Evolutionary conservation across 2,113 vertebrate species (phyloP).

Genomic region (Eonycteris spelaea): DNA sequence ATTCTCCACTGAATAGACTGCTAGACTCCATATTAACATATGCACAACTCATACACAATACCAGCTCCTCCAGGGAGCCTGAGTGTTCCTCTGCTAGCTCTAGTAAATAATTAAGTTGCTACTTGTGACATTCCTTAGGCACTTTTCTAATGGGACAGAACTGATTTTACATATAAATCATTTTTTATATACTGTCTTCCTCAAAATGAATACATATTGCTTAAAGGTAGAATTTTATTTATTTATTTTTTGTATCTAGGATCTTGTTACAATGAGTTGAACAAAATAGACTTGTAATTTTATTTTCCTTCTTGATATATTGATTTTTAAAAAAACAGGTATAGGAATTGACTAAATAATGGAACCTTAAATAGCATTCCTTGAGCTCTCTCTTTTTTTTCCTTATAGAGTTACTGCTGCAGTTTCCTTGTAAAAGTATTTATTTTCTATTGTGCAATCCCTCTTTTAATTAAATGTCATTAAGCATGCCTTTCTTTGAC

Average conservation of each 20-base stretch:
- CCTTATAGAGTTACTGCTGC: not conserved
- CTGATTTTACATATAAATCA: not conserved
- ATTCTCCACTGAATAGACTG: not conserved
- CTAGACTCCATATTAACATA: not conserved
- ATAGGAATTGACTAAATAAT: not conserved
- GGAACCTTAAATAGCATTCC: not conserved
- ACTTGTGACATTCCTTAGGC: not conserved
- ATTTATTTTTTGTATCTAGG: not conserved
- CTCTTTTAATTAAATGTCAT: slow-evolving; percentile 8
- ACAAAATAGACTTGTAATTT: not conserved
- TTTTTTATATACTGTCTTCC: not conserved
- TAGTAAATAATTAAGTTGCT: not conserved
- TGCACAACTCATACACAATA: not conserved
- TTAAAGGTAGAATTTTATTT: not conserved
- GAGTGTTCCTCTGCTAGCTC: not conserved
- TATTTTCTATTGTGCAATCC: not conserved
- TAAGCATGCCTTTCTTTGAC: not conserved
- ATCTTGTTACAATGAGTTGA: not conserved
- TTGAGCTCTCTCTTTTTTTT: not conserved
- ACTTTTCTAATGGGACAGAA: not conserved
- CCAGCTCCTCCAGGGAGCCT: not conserved
- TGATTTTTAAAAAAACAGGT: not conserved
- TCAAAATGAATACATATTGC: not conserved
- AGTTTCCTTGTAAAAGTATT: not conserved
- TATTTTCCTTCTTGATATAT: not conserved